phyloP scores from a whole-genome alignment of 2,797 vertebrate genomes.

The Erpetoichthys calabaricus region DNA sequence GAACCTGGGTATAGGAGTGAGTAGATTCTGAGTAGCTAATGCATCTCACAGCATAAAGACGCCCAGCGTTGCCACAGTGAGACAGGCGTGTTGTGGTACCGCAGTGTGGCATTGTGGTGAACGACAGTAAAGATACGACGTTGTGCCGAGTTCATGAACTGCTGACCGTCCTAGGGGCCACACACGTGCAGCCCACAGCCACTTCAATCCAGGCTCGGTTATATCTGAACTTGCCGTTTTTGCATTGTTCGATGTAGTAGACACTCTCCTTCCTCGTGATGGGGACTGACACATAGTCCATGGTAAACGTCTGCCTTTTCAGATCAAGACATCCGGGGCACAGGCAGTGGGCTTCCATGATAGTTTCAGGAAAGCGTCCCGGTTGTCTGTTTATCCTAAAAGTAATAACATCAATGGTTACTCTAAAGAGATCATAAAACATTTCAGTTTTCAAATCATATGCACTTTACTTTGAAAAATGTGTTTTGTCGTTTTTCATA shows the following conservation, averaged over 20 bases:
- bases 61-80: too few species aligned
- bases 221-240: constrained; percentile 1
- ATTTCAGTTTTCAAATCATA: too few species aligned
- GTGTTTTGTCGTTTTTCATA: too few species aligned
- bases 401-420: background rate
- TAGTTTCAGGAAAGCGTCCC: constrained; percentile 2
- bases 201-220: constrained; percentile 5
- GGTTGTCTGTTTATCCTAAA: constrained; percentile 3
- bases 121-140: too few species aligned
- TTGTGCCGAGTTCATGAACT: too few species aligned
- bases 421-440: too few species aligned
- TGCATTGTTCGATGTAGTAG: constrained; percentile 1
- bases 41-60: too few species aligned
- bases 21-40: too few species aligned
- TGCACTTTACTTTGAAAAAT: too few species aligned
- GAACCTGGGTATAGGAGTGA: too few species aligned
- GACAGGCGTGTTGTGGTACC: too few species aligned
- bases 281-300: constrained; percentile 5
- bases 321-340: constrained; percentile 4
- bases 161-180: background rate
- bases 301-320: background rate
- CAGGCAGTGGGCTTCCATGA: constrained; percentile 6
- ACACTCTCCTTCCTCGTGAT: constrained; percentile 3
- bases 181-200: constrained; percentile 6
- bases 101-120: too few species aligned